Percentiles rank a stretch among this genome's conserved stretches.
phyloP scores from a whole-genome alignment of 2,888 invertebrate species.

The Eilema caniola region DNA sequence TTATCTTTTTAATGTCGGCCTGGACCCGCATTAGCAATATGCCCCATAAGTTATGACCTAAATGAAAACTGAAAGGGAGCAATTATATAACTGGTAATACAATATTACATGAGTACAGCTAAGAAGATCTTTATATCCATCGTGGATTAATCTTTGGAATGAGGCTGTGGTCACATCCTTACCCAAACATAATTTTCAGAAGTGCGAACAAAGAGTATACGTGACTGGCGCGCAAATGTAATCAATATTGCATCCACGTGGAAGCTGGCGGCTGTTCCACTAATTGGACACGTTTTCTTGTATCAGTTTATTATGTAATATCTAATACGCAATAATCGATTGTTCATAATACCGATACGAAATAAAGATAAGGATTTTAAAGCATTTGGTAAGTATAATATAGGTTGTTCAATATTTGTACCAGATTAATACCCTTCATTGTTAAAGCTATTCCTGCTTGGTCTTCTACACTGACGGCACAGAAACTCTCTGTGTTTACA shows the following conservation, averaged over 20 bases:
- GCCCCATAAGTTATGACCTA: conserved; percentile 67
- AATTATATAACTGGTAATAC: conserved; percentile 31
- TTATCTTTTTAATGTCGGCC: conserved; percentile 77
- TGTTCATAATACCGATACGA: neutral
- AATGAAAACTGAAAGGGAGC: conserved; percentile 60
- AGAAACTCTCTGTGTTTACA: too few relatives aligned
- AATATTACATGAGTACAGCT: conserved; percentile 33
- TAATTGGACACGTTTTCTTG: conserved; percentile 41
- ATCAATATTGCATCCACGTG: conserved; percentile 50
- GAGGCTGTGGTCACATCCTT: conserved; percentile 11
- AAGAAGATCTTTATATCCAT: neutral
- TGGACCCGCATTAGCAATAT: conserved; percentile 74
- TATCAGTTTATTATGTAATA: conserved; percentile 28
- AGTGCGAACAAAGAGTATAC: conserved; percentile 38
- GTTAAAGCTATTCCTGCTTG: too few relatives aligned
- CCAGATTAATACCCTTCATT: too few relatives aligned
- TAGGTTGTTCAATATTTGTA: too few relatives aligned
- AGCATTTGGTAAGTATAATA: too few relatives aligned
- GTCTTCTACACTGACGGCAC: too few relatives aligned
- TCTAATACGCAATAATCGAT: conserved; percentile 26
- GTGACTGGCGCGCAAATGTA: conserved; percentile 39
- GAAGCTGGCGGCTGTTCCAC: conserved; percentile 21
- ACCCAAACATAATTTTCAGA: conserved; percentile 23
- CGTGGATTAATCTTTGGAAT: neutral
- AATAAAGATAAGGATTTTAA: too few relatives aligned